These are phyloP conservation scores for Sinodicranocentrus sp. DNA, from an alignment of 2,888 invertebrate species.

Conservation along the genomic window DNA sequence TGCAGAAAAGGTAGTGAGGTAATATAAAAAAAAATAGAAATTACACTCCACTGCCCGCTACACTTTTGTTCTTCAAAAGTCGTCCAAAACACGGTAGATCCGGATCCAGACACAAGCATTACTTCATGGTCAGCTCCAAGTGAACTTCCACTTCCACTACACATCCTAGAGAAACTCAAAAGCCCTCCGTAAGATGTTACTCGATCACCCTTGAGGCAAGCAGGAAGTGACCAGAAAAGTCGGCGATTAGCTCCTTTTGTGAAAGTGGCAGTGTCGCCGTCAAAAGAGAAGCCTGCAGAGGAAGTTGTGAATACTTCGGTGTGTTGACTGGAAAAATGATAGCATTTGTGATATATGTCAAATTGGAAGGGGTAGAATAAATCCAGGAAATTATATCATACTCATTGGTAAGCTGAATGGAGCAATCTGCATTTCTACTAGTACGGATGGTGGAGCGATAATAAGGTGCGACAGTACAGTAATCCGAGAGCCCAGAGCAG, in stretches of 20 bases:
- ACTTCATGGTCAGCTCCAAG: conserved; percentile 70
- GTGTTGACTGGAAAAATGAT: conserved; percentile 35
- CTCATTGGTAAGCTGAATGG: conserved; percentile 57
- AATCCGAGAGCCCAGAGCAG: conserved; percentile 66
- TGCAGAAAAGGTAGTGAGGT: too few species aligned
- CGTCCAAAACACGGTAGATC: conserved; percentile 69
- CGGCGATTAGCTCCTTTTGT: conserved; percentile 27
- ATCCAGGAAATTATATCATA: conserved; percentile 13
- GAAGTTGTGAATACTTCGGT: conserved; percentile 45
- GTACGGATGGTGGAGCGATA: conserved; percentile 42
- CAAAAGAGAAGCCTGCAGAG: conserved; percentile 26
- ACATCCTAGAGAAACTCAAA: conserved; percentile 62
- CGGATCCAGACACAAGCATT: conserved; percentile 68
- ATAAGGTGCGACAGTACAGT: conserved; percentile 60
- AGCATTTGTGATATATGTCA: not conserved
- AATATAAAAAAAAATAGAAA: not conserved
- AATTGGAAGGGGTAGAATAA: not conserved
- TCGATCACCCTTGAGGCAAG: conserved; percentile 66
- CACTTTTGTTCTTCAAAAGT: conserved; percentile 59
- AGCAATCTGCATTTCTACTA: conserved; percentile 29
- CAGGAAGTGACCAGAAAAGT: conserved; percentile 69
- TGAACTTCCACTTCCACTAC: conserved; percentile 54
- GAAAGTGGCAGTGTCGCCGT: conserved; percentile 37
- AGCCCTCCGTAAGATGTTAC: conserved; percentile 73
- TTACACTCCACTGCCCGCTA: conserved; percentile 26